Percentiles rank a stretch among this genome's conserved stretches.
These are phyloP conservation scores for Paramisgurnus dabryanus DNA, from an alignment of 2,113 vertebrate genomes.

Conservation along the genomic window DNA sequence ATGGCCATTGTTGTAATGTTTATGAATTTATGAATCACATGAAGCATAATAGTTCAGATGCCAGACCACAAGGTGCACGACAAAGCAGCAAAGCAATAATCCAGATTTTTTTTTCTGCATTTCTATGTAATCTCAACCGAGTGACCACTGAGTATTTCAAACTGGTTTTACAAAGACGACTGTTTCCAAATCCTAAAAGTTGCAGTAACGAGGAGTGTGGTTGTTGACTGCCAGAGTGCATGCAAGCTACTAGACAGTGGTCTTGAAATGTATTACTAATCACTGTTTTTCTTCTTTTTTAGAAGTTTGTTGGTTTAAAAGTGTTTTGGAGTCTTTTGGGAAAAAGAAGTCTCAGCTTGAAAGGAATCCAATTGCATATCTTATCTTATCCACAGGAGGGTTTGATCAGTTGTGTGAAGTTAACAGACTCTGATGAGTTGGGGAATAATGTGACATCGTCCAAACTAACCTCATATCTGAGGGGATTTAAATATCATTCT, in stretches of 20 bases:
- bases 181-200: background rate
- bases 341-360: slow-evolving; percentile 48
- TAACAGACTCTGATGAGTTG: slow-evolving; percentile 33
- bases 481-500: slow-evolving; percentile 55
- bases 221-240: slow-evolving; percentile 16
- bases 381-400: slow-evolving; percentile 60
- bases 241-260: background rate
- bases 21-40: slow-evolving; percentile 60
- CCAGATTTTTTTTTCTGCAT: background rate
- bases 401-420: slow-evolving; percentile 65
- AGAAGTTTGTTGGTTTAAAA: slow-evolving; percentile 54
- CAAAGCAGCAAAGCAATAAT: slow-evolving; percentile 18
- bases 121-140: slow-evolving; percentile 23
- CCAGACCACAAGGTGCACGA: background rate
- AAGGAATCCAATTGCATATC: slow-evolving; percentile 50
- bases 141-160: slow-evolving; percentile 5
- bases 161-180: background rate
- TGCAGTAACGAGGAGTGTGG: background rate
- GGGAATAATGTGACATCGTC: slow-evolving; percentile 46
- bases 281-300: background rate
- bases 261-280: background rate
- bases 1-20: slow-evolving; percentile 41
- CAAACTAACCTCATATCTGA: background rate
- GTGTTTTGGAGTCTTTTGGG: slow-evolving; percentile 39
- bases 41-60: slow-evolving; percentile 62